A percentile compares a stretch with the other conserved stretches of the same genome.
Evolutionary conservation across 2,113 vertebrate species (phyloP).

Genomic region (Sylvilagus bachmani): DNA sequence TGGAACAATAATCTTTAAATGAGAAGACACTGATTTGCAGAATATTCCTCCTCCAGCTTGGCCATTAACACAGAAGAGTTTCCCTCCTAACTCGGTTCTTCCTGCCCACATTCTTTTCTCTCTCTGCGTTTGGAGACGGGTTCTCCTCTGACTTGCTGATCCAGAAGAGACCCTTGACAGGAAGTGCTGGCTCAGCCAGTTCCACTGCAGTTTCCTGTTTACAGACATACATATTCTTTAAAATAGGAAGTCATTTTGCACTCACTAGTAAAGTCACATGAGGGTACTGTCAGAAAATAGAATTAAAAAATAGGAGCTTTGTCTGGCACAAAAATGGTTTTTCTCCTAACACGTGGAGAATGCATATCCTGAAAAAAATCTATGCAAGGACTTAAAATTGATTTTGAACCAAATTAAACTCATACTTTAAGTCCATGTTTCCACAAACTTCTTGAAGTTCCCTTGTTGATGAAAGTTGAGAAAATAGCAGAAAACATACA

Average conservation of each 20-base stretch:
- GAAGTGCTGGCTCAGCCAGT: background rate
- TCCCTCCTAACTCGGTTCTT: background rate
- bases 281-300: too few species aligned
- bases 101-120: background rate
- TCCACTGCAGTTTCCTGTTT: background rate
- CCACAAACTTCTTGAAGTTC: too few species aligned
- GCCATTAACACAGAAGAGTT: fast-evolving
- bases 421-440: too few species aligned
- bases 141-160: background rate
- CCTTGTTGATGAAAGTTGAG: background rate
- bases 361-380: too few species aligned
- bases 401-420: too few species aligned
- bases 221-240: background rate
- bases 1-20: background rate
- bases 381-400: too few species aligned
- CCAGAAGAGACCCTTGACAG: background rate
- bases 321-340: too few species aligned
- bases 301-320: too few species aligned
- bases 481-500: background rate
- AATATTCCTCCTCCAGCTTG: background rate
- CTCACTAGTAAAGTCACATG: background rate
- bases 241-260: background rate
- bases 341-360: too few species aligned
- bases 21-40: background rate
- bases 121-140: background rate